phyloP scores from a whole-genome alignment of 2,113 vertebrate genomes.

The Chelonoidis abingdonii region DNA sequence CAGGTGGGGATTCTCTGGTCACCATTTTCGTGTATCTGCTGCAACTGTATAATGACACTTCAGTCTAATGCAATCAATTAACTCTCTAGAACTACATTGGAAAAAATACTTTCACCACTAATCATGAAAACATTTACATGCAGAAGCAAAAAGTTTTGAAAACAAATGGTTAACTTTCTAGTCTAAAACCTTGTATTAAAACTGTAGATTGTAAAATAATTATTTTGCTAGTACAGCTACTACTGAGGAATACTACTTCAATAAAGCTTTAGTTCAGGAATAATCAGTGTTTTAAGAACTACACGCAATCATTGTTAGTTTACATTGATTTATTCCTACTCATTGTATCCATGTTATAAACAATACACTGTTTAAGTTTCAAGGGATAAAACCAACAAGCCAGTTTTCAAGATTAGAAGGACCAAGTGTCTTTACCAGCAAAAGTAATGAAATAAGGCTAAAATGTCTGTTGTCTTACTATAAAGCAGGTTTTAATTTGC shows the following conservation, averaged over 20 bases:
- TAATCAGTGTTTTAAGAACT: constrained; percentile 13
- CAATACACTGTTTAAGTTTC: constrained; percentile 54
- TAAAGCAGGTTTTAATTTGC: constrained; percentile 7
- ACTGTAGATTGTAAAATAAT: neutral
- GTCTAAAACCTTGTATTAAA: neutral
- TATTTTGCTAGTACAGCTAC: neutral
- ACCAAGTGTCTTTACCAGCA: constrained; percentile 27
- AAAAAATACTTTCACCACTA: neutral
- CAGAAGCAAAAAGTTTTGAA: neutral
- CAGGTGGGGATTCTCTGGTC: neutral
- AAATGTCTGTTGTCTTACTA: neutral
- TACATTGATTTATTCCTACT: constrained; percentile 70
- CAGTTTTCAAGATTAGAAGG: constrained; percentile 16
- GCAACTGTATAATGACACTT: too few relatives aligned
- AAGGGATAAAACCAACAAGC: constrained; percentile 52
- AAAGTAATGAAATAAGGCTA: constrained; percentile 22
- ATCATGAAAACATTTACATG: neutral
- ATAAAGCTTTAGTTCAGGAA: neutral
- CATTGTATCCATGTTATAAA: constrained; percentile 67
- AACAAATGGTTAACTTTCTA: neutral
- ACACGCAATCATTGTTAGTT: constrained; percentile 5
- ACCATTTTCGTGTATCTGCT: neutral
- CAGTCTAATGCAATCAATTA: neutral
- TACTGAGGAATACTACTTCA: neutral
- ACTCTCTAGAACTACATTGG: neutral